phyloP scores from a whole-genome alignment of 2,113 vertebrate species.

The Ptilorrhoa leucosticta region DNA sequence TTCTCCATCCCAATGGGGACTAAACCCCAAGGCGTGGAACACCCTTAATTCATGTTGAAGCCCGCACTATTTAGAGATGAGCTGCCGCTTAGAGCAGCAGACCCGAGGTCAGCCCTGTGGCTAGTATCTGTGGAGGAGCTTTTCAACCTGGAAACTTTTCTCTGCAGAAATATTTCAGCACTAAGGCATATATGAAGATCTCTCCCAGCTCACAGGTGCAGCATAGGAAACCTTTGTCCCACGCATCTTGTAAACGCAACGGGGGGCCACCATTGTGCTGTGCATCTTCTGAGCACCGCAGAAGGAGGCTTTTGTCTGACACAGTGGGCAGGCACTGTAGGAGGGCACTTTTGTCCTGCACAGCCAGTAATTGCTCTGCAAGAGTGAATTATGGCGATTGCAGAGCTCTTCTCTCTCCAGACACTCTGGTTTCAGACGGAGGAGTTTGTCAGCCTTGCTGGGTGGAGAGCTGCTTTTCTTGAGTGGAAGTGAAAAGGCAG shows the following conservation, averaged over 20 bases:
- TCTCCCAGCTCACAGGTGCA: not conserved
- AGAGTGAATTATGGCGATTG: not conserved
- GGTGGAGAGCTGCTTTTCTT: not conserved
- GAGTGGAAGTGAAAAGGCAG: not conserved
- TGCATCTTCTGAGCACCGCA: not conserved
- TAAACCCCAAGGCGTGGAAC: not conserved
- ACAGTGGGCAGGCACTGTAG: not conserved
- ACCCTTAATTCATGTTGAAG: not conserved
- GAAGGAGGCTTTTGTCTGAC: slow-evolving; percentile 40
- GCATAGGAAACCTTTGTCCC: slow-evolving; percentile 45
- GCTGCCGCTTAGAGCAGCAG: not conserved
- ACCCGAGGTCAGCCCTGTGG: not conserved
- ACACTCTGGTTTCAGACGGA: fast-evolving
- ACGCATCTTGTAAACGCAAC: not conserved
- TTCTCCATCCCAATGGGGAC: not conserved
- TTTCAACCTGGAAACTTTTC: not conserved
- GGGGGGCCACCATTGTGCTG: slow-evolving; percentile 1
- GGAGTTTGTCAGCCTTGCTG: not conserved
- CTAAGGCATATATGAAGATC: not conserved
- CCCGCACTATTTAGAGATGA: fast-evolving
- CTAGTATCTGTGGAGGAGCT: not conserved
- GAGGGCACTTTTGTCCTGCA: slow-evolving; percentile 33
- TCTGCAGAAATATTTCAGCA: not conserved
- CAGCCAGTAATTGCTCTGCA: not conserved
- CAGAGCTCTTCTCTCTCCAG: not conserved